Evolutionary conservation across 2,888 invertebrate genomes (phyloP), one percentile per base, ranked within the genome.

Genomic region (Heliconius erato): DNA sequence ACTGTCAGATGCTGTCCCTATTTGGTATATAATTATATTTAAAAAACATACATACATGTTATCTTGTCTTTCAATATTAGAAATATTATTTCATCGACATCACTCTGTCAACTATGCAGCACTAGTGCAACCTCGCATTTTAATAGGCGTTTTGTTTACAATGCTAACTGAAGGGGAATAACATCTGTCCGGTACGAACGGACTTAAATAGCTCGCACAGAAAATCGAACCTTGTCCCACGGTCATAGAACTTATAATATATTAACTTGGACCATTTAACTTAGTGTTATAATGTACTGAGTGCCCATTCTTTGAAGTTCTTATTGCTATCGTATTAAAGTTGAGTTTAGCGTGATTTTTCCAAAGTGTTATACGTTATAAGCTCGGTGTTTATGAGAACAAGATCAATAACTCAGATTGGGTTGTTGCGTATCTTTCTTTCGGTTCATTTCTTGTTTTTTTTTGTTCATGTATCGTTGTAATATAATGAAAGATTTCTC

Each of bases 141-240:
- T 94, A 94, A 94, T 93, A 94, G 94, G 94, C 94, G 94, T 95
- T 95, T 94, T 95, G 95, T 95, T 95, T 95, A 95, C 94, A 94
- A 93, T 93, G 89, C 92, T 91, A 91, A 92, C 92, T 92, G 92
- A 92, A 94, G 95, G 94, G 94, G 94, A 91, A 91, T 90, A 90
- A 85, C 84, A 82, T 84, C 84, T 84, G 84, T 84, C 81, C 83
- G 78, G 84, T 80, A 67, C 82, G 32, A 84, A 84, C 63, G 81
- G 84, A 87, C 86, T 83, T 86, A 79, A 81, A 67, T 63, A 84
- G 44, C 65, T 35, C 44, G 44, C 88, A 87, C 83, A 85, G 82
- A 84, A 91, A 90, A 90, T 86, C 83, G 84, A 76, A 88, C 90
- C 86, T 81, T 90, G 88, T 82, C 63, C 49, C 12, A 74, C 81